Conservation (phyloP, 2,888 invertebrate species). For the Lypha dubia region DNA sequence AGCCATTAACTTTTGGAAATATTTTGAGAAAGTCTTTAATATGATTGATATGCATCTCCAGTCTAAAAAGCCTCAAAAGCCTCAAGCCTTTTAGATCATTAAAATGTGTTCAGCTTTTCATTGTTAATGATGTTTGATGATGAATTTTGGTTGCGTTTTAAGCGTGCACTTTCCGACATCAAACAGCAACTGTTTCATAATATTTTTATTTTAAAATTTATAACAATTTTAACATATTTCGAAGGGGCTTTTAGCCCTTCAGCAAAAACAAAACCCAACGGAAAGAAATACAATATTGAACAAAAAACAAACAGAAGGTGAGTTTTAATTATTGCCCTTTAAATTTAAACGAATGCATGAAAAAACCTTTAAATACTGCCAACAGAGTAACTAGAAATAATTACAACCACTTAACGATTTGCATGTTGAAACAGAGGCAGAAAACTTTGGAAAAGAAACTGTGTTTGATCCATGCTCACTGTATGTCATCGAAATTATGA, state of each 20-base stretch:
- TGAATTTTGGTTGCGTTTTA: background rate
- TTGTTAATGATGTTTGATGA: constrained; percentile 41
- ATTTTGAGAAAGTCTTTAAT: background rate
- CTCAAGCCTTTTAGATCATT: constrained; percentile 46
- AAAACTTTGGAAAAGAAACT: too few relatives aligned
- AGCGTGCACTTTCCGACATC: constrained; percentile 28
- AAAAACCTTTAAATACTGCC: background rate
- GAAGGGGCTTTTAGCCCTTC: background rate
- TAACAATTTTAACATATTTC: constrained; percentile 63
- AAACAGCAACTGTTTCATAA: constrained; percentile 56
- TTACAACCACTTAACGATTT: background rate
- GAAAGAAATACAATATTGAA: constrained; percentile 11
- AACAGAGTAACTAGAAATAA: background rate
- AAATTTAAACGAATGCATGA: background rate
- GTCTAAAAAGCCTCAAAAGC: background rate
- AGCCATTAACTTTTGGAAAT: constrained; percentile 16
- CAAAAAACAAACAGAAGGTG: background rate
- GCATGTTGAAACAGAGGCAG: background rate
- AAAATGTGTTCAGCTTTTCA: constrained; percentile 11
- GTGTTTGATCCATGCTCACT: too few relatives aligned
- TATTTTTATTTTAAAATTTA: constrained; percentile 36
- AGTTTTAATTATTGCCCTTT: background rate
- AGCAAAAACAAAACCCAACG: background rate
- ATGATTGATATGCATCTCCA: background rate
- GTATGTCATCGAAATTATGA: too few relatives aligned